Conservation (phyloP, 2,113 vertebrate genomes). For the Athene cunicularia region DNA sequence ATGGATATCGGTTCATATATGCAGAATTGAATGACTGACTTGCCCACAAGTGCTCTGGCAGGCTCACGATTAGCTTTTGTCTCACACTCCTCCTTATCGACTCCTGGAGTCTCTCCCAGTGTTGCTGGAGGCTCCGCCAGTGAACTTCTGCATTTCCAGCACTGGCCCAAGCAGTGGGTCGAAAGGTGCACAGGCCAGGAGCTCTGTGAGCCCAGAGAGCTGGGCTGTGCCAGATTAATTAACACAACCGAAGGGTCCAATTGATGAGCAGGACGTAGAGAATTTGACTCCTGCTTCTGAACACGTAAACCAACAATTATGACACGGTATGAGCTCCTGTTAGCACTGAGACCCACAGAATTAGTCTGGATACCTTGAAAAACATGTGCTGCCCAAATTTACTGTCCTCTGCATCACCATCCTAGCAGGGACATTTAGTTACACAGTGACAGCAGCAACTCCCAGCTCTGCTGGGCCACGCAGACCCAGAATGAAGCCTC, state of each 20-base stretch:
- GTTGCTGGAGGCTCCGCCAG: no score
- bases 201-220: background rate
- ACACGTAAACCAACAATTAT: fast-evolving
- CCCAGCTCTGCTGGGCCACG: background rate
- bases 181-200: background rate
- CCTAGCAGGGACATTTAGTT: background rate
- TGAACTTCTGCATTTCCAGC: background rate
- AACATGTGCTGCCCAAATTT: background rate
- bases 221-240: background rate
- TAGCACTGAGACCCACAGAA: background rate
- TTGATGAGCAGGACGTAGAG: background rate
- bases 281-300: background rate
- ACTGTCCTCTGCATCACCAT: background rate
- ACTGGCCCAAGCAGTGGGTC: background rate
- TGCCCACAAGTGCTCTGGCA: background rate
- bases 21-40: background rate
- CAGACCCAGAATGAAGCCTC: background rate
- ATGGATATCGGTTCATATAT: no score
- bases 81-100: fast-evolving
- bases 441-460: background rate
- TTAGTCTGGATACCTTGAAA: background rate
- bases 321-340: background rate
- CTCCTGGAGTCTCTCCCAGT: background rate
- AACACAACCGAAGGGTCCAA: background rate
- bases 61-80: background rate